Evolutionary conservation across 2,113 vertebrate species (phyloP), one percentile per base, ranked within the genome.

Genomic region (Hyperopisus bebe): DNA sequence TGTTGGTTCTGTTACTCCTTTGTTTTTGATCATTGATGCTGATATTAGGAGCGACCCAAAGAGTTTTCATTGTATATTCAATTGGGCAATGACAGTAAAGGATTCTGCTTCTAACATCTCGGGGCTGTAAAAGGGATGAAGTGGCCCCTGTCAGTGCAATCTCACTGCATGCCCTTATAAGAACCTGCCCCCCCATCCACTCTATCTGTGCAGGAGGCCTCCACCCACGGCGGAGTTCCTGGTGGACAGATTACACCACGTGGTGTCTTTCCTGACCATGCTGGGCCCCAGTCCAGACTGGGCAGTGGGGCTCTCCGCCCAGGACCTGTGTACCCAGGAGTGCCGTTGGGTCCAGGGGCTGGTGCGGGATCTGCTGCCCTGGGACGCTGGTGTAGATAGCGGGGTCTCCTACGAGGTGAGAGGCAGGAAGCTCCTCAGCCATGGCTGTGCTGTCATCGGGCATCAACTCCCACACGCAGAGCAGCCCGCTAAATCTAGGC

Each of bases 191-290:
- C 39, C 51, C 46, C n/a, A 5, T 3, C 85, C 35, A 8, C 24
- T 6, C 46, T 21, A 21, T 55, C 10, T 51, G 85, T 93, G 91
- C 94, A 99, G 98, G 92, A 96, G 98, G 94, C 95, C 98, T 5
- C 97, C 98, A 88, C 98, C 98, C 70, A 99, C 98, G 0, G 98
- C 98, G 1, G 98, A 99, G 94, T 99, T 99, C 89, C 99, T 98
- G 0, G 98, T 99, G 89, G 98, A 99, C 93, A 94, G 96, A 1
- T 96, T 94, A 0, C 97, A 97, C 44, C 98, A 99, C 89, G 94
- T 99, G 47, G 98, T 99, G 98, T 99, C 98, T 88, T 99, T 99
- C 95, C 95, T 99, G 53, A 97, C 97, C 89, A 99, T 99, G 98
- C 95, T 99, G 0, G 98, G 98, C 7, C 98, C 98, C 84, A 99